These are phyloP conservation scores for Dipodomys ordii DNA, from an alignment of 2,113 vertebrate genomes.

Conservation along the genomic window DNA sequence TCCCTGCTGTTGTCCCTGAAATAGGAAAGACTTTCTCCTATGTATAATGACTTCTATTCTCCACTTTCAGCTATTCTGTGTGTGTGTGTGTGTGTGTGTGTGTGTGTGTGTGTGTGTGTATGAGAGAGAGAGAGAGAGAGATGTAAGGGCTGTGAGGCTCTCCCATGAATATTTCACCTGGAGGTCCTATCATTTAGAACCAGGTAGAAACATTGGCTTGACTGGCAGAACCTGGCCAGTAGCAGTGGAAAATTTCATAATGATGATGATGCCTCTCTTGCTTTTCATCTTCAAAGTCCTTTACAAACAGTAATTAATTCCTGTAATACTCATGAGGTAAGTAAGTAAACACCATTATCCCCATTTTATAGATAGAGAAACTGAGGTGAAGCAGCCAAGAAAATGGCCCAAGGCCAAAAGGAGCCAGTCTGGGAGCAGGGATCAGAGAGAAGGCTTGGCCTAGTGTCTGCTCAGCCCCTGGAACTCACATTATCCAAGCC, in stretches of 20 bases:
- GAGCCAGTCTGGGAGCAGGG: constrained; percentile 14
- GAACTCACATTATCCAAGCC: background rate
- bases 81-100: background rate
- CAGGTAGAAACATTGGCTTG: background rate
- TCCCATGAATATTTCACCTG: background rate
- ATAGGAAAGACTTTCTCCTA: background rate
- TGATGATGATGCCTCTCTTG: constrained; percentile 55
- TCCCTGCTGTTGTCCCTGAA: background rate
- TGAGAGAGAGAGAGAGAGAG: background rate
- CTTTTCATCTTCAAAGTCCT: constrained; percentile 82
- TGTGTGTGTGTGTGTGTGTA: background rate
- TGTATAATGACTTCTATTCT: background rate
- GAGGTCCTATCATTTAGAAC: background rate
- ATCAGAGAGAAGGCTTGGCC: constrained; percentile 1
- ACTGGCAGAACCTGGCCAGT: constrained; percentile 14
- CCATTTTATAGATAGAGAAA: constrained; percentile 80
- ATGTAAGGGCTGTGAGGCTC: background rate
- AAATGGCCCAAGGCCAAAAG: constrained; percentile 51
- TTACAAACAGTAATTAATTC: constrained; percentile 78
- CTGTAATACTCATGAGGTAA: constrained; percentile 73
- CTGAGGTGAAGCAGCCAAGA: constrained; percentile 69
- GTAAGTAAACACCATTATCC: constrained; percentile 79
- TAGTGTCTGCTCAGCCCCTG: background rate
- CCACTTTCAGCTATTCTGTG: too few species aligned
- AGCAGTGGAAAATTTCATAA: constrained; percentile 69